Conservation (phyloP, 2,888 invertebrate species). For the Pollenia angustigena region DNA sequence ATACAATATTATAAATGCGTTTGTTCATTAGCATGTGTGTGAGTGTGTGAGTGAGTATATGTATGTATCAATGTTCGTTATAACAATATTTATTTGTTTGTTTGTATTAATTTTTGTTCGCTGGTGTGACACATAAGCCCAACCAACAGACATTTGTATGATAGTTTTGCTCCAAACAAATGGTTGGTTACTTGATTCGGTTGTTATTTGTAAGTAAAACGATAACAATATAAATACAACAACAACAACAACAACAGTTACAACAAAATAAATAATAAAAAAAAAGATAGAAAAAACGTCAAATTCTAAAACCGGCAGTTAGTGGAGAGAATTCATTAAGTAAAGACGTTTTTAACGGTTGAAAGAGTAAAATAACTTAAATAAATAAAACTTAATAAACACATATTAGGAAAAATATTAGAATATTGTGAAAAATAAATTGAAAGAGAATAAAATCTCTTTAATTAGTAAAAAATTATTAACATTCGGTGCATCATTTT, state of each 20-base stretch:
- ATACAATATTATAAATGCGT: not conserved
- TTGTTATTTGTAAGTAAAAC: slow-evolving; percentile 32
- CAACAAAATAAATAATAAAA: slow-evolving; percentile 19
- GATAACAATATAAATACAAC: slow-evolving; percentile 46
- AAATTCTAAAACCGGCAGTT: slow-evolving; percentile 71
- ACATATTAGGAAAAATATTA: slow-evolving; percentile 6
- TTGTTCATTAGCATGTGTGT: not conserved
- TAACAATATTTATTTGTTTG: slow-evolving; percentile 1
- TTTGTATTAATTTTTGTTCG: slow-evolving; percentile 8
- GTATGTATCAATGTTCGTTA: slow-evolving; percentile 2
- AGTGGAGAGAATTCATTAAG: slow-evolving; percentile 70
- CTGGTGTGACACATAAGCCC: slow-evolving; percentile 28
- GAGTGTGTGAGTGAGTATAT: not conserved
- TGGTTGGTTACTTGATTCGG: slow-evolving; percentile 42
- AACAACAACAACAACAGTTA: slow-evolving; percentile 41
- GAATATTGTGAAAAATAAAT: not conserved
- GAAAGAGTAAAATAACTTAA: slow-evolving; percentile 12
- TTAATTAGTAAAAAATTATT: not conserved
- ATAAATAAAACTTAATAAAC: slow-evolving; percentile 11
- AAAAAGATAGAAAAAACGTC: slow-evolving; percentile 33
- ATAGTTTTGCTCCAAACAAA: slow-evolving; percentile 49
- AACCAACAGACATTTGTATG: slow-evolving; percentile 42
- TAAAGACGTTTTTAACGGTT: slow-evolving; percentile 65
- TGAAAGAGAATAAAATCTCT: slow-evolving; percentile 10
- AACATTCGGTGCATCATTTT: not conserved